Percentiles rank a stretch among this genome's conserved stretches.
These are phyloP conservation scores for Sinosuthora webbiana DNA, from an alignment of 2,113 vertebrate species.

Conservation along the genomic window DNA sequence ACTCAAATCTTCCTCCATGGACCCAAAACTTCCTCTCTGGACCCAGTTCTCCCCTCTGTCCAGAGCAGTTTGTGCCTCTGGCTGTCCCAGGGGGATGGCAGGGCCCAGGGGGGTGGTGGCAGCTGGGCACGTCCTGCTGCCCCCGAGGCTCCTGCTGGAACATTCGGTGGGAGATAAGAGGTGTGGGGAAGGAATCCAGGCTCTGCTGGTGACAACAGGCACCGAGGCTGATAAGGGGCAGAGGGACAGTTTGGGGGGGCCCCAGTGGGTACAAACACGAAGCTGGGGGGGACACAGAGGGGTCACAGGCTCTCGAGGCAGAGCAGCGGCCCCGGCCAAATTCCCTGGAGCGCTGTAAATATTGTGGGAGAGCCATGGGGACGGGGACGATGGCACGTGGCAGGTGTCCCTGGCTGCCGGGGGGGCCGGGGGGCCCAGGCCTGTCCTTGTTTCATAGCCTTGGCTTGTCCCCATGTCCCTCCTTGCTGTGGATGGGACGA, in stretches of 20 bases:
- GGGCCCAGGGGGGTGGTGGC: not conserved
- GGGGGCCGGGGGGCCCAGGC: not conserved
- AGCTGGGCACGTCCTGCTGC: not conserved
- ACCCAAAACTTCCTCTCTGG: rapidly evolving
- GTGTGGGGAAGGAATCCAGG: not conserved
- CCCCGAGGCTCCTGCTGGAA: not conserved
- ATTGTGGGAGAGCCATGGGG: slow-evolving; percentile 52
- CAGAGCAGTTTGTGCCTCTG: not conserved
- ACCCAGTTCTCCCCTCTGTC: rapidly evolving
- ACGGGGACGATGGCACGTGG: not conserved
- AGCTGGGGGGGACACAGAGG: not conserved
- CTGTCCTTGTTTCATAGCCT: not conserved
- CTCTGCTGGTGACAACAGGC: not conserved
- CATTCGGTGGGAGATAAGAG: not conserved
- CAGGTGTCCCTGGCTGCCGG: not conserved
- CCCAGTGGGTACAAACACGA: rapidly evolving
- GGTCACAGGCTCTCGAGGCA: not conserved
- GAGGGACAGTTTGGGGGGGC: not conserved
- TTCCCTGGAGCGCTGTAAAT: not conserved
- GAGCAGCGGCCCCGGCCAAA: not conserved
- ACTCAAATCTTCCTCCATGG: not conserved
- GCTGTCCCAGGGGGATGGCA: not conserved
- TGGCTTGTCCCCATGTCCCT: not conserved
- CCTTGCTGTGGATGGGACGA: not conserved
- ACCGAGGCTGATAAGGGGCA: not conserved